Evolutionary conservation across 2,797 vertebrate genomes (phyloP).

Genomic region (Linurgus olivaceus): DNA sequence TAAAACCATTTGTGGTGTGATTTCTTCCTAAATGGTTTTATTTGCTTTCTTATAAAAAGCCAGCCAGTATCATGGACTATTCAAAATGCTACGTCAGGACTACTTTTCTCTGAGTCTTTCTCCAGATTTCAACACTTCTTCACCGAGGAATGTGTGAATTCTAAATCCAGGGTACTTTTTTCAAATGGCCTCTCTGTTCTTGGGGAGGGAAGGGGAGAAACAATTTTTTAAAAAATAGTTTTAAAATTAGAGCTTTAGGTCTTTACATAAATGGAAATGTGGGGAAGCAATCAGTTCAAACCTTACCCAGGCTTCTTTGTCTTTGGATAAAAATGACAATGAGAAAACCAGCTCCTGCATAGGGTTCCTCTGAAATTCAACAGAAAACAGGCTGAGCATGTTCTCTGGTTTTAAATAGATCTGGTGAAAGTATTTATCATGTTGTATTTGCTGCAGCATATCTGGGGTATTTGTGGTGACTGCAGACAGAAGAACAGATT

Average conservation of each 20-base stretch:
- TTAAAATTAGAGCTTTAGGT: neutral
- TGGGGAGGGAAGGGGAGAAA: neutral
- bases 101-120: neutral
- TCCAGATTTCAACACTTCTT: neutral
- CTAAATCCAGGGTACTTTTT: neutral
- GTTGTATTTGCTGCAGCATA: neutral
- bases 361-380: neutral
- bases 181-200: neutral
- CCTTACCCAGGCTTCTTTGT: neutral
- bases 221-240: neutral
- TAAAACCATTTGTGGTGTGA: neutral
- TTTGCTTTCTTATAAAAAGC: neutral
- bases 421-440: constrained; percentile 33
- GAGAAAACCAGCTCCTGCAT: neutral
- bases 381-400: neutral
- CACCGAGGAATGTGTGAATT: neutral
- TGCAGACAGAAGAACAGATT: neutral
- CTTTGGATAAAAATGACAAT: neutral
- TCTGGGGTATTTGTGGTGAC: neutral
- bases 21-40: neutral
- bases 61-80: neutral
- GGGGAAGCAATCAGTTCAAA: neutral
- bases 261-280: neutral
- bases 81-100: neutral
- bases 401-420: constrained; percentile 33